These are phyloP conservation scores for Psilopsiagon aurifrons DNA, from an alignment of 2,113 vertebrate species.

Conservation along the genomic window DNA sequence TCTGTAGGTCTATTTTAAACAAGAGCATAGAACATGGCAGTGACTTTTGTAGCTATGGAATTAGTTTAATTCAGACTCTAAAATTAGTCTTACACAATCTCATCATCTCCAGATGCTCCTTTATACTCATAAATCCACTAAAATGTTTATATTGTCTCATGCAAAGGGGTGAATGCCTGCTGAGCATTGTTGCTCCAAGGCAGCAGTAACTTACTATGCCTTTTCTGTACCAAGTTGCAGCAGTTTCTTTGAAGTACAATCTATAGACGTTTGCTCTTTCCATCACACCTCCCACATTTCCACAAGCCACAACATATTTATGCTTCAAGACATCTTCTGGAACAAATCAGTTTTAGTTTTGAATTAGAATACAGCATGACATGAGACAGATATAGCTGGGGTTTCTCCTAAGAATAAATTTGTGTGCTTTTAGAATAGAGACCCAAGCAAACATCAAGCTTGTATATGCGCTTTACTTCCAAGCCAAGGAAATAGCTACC, in stretches of 20 bases:
- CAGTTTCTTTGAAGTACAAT: slow-evolving; percentile 40
- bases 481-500: slow-evolving; percentile 48
- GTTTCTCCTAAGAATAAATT: slow-evolving; percentile 21
- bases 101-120: slow-evolving; percentile 66
- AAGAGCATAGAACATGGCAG: not conserved
- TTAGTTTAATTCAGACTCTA: slow-evolving; percentile 39
- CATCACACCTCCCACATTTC: slow-evolving; percentile 64
- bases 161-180: slow-evolving; percentile 39
- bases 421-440: slow-evolving; percentile 20
- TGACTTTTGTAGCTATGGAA: slow-evolving; percentile 6
- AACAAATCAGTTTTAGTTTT: slow-evolving; percentile 59
- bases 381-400: slow-evolving; percentile 54
- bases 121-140: slow-evolving; percentile 52
- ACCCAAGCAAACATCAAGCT: slow-evolving; percentile 26
- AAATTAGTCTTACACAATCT: slow-evolving; percentile 67
- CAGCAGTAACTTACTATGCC: slow-evolving; percentile 56
- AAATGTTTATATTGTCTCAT: slow-evolving; percentile 60
- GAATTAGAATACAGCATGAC: slow-evolving; percentile 39
- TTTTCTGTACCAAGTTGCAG: slow-evolving; percentile 52
- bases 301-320: slow-evolving; percentile 61
- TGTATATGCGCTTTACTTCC: not conserved
- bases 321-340: slow-evolving; percentile 62
- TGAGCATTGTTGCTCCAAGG: slow-evolving; percentile 47
- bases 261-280: slow-evolving; percentile 62
- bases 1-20: not conserved